These are phyloP conservation scores for Stigmatopora nigra DNA, from an alignment of 2,113 vertebrate genomes.

Conservation along the genomic window DNA sequence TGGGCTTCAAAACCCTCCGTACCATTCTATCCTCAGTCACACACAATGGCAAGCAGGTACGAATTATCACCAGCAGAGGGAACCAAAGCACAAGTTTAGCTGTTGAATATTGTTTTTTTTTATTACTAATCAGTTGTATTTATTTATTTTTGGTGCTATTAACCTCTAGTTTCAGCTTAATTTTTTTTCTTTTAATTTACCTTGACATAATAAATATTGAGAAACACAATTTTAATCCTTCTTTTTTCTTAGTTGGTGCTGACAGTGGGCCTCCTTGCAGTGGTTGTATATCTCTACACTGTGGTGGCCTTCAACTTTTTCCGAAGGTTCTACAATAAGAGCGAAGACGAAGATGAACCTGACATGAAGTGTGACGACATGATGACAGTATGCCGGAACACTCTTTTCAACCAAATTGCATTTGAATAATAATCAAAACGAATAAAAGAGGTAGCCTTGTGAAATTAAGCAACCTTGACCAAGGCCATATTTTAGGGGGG, in stretches of 20 bases:
- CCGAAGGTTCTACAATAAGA: conserved; percentile 98
- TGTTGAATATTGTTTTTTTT: not conserved
- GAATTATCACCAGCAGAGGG: conserved; percentile 19
- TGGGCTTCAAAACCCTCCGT: conserved; percentile 92
- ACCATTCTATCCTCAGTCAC: conserved; percentile 96
- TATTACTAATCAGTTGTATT: no score
- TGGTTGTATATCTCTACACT: conserved; percentile 95
- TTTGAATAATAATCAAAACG: not conserved
- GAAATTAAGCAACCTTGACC: not conserved
- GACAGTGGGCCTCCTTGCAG: conserved; percentile 89
- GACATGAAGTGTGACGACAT: conserved; percentile 99
- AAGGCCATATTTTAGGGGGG: not conserved
- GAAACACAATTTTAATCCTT: not conserved
- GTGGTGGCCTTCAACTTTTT: conserved; percentile 99
- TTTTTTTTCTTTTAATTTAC: no score
- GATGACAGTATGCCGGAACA: conserved; percentile 81
- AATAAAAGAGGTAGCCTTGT: not conserved
- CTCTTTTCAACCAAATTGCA: not conserved
- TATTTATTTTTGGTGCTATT: not conserved
- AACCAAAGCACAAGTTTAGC: not conserved
- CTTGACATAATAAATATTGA: not conserved
- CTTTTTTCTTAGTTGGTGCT: conserved; percentile 75
- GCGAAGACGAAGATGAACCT: conserved; percentile 89
- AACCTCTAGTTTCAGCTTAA: not conserved
- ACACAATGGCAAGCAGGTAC: conserved; percentile 96